phyloP scores from a whole-genome alignment of 1,140 invertebrate species.

The Whitmania pigra region DNA sequence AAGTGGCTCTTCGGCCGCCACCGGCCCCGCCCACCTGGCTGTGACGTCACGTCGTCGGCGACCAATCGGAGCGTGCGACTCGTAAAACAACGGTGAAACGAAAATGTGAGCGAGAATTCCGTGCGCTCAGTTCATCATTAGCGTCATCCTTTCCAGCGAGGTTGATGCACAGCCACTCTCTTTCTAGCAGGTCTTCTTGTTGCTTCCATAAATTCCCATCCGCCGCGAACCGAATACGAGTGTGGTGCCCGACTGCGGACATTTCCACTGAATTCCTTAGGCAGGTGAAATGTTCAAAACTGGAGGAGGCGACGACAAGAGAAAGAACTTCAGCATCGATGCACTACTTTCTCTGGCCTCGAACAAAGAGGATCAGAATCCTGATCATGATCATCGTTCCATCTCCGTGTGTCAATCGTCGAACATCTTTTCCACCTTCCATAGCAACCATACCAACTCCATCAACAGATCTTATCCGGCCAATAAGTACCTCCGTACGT shows the following conservation, averaged over 20 bases:
- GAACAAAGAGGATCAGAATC: background rate
- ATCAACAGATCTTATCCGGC: too few species aligned
- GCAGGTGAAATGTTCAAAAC: too few species aligned
- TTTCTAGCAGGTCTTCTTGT: too few species aligned
- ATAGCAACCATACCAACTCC: background rate
- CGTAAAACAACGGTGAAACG: background rate
- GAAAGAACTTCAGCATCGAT: conserved; percentile 10
- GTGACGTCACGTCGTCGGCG: conserved; percentile 1
- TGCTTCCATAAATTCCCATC: too few species aligned
- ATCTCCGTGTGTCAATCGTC: background rate
- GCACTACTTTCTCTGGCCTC: background rate
- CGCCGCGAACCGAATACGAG: too few species aligned
- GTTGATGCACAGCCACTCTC: too few species aligned
- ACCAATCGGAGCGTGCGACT: conserved; percentile 1
- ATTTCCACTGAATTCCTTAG: too few species aligned
- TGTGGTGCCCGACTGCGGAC: too few species aligned
- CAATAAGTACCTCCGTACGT: too few species aligned
- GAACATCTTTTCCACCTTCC: background rate
- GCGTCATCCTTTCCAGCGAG: too few species aligned
- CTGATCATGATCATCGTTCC: background rate
- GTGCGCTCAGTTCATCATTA: background rate
- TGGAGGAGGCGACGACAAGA: background rate
- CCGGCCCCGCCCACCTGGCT: background rate
- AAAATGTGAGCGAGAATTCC: background rate
- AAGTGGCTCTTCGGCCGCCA: background rate